These are phyloP conservation scores for Drosophila formosana DNA, from an alignment of 2,888 invertebrate genomes.

Conservation along the genomic window DNA sequence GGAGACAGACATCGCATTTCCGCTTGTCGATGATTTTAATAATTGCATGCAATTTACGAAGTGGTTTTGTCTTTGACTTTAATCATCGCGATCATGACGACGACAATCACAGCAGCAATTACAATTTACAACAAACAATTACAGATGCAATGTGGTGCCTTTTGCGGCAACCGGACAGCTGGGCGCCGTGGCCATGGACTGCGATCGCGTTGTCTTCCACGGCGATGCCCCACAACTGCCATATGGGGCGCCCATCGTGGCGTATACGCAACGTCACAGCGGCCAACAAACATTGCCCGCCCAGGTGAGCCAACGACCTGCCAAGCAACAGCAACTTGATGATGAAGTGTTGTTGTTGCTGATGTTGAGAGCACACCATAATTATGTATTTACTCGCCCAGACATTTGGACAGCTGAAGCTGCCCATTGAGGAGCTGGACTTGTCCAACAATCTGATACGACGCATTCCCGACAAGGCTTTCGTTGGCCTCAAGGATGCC, in stretches of 20 bases:
- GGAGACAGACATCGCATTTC: slow-evolving; percentile 50
- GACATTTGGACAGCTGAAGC: slow-evolving; percentile 89
- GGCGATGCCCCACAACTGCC: slow-evolving; percentile 92
- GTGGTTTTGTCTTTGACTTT: slow-evolving; percentile 37
- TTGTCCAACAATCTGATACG: slow-evolving; percentile 93
- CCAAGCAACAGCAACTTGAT: no score
- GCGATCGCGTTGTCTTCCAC: slow-evolving; percentile 92
- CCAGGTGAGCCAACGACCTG: slow-evolving; percentile 86
- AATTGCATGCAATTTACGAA: slow-evolving; percentile 59
- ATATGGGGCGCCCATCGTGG: slow-evolving; percentile 91
- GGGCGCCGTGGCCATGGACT: slow-evolving; percentile 90
- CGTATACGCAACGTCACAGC: slow-evolving; percentile 91
- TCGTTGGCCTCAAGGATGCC: slow-evolving; percentile 88
- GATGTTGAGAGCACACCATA: not conserved
- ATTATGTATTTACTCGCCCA: slow-evolving; percentile 31
- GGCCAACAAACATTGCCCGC: slow-evolving; percentile 93
- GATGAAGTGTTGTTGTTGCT: not conserved
- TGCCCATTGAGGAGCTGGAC: slow-evolving; percentile 91
- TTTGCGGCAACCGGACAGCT: slow-evolving; percentile 86
- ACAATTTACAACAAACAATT: slow-evolving; percentile 49
- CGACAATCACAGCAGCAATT: slow-evolving; percentile 42
- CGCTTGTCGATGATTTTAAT: slow-evolving; percentile 66
- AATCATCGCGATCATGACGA: slow-evolving; percentile 3
- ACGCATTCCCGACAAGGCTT: slow-evolving; percentile 91
- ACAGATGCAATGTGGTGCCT: slow-evolving; percentile 86